Evolutionary conservation across 2,888 invertebrate species (phyloP).

Genomic region (Trichopria drosophilae): DNA sequence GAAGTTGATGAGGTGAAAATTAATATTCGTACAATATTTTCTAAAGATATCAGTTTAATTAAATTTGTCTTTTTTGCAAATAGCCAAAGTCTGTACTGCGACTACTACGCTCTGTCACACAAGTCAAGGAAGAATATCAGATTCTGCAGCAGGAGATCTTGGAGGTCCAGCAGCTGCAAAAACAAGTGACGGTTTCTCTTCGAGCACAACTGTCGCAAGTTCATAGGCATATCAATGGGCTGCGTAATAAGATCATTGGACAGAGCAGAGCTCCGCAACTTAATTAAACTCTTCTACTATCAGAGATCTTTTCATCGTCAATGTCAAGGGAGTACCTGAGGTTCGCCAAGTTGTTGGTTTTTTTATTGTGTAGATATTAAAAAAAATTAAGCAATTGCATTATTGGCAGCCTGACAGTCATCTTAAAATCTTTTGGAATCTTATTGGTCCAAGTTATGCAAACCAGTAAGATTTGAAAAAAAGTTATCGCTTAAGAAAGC

Average conservation of each 20-base stretch:
- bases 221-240: conserved; percentile 73
- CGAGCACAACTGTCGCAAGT: conserved; percentile 72
- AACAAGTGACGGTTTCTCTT: conserved; percentile 75
- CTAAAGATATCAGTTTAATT: conserved; percentile 1
- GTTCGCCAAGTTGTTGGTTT: no score
- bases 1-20: no score
- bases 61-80: conserved; percentile 28
- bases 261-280: conserved; percentile 47
- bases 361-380: no score
- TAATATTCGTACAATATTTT: background rate
- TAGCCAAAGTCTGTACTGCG: conserved; percentile 68
- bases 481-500: no score
- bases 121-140: conserved; percentile 77
- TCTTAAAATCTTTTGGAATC: no score
- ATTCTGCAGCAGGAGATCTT: conserved; percentile 76
- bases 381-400: no score
- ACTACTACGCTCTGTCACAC: conserved; percentile 74
- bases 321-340: no score
- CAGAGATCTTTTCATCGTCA: no score
- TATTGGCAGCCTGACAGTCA: no score
- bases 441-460: no score
- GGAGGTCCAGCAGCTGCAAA: conserved; percentile 79
- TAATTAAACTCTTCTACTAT: conserved; percentile 48
- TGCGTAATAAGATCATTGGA: conserved; percentile 71
- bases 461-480: conserved; percentile 19